These are phyloP conservation scores for Hydrochoerus hydrochaeris DNA, from an alignment of 2,113 vertebrate species.

Conservation along the genomic window DNA sequence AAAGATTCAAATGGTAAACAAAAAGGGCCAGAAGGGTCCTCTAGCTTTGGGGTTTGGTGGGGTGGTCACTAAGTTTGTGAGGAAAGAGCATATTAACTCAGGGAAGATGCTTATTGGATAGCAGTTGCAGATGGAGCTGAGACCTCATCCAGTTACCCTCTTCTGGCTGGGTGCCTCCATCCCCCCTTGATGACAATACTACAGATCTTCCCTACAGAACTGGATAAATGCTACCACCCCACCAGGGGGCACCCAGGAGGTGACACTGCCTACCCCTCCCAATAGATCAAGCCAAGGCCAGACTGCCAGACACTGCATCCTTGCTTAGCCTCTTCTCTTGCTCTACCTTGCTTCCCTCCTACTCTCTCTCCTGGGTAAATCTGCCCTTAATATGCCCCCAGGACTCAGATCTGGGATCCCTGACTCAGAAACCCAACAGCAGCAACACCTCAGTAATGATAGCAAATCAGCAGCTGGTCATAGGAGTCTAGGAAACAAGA, in stretches of 20 bases:
- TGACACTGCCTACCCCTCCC: not conserved
- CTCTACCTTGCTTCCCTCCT: not conserved
- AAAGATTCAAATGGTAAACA: rapidly evolving
- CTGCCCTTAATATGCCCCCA: not conserved
- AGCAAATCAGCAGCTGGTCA: not conserved
- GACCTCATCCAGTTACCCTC: not conserved
- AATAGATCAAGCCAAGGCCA: not conserved
- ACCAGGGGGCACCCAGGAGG: not conserved
- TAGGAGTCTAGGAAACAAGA: not conserved
- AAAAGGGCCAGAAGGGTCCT: not conserved
- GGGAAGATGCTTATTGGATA: not conserved
- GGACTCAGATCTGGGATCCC: not conserved
- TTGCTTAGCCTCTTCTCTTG: not conserved
- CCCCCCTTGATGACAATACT: not conserved
- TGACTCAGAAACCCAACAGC: not conserved
- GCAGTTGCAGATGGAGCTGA: not conserved
- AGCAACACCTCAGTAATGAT: not conserved
- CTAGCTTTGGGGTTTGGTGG: not conserved
- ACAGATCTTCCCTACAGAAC: not conserved
- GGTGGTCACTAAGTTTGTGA: too few relatives aligned
- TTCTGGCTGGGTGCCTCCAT: not conserved
- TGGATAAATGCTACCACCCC: not conserved
- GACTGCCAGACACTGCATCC: not conserved
- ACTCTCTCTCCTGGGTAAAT: not conserved
- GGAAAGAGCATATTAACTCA: not conserved